Evolutionary conservation across 2,113 vertebrate species (phyloP), one percentile per base, ranked within the genome.

Genomic region (Hucho hucho): DNA sequence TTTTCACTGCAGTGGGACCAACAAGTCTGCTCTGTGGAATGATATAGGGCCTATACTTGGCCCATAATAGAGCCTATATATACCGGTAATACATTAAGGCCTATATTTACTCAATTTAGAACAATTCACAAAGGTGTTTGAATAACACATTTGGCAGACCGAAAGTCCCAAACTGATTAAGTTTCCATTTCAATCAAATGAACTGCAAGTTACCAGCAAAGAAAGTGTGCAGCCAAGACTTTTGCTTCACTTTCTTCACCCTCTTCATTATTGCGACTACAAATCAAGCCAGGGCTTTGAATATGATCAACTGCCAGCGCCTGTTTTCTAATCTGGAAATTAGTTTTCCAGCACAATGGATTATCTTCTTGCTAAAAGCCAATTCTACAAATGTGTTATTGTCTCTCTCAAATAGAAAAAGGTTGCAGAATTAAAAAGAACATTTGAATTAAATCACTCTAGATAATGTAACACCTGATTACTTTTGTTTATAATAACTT

Each of bases 341-440:
- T 26, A 70, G 53, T 75, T 75, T 68, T 72, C 56, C 66, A 49
- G 24, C 20, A 70, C 37, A 76, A 76, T 69, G 69, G 69, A 76
- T 64, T 70, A 76, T 72, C 69, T 69, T 6, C 28, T 65, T 76
- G 67, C 58, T 47, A 26, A 28, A 70, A 70, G 43, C 43, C 26
- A 59, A 61, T 47, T 3, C 59, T 70, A 14, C 58, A 76, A 70
- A 69, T 20, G 16, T 64, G 70, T 76, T 25, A 26, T 25, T 4
- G 4, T 46, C 63, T 28, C 18, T 58, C 16, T 64, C 37, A 43
- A 43, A 43, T 2, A 43, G 37, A 43, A 43, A 43, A 43, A 43
- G 37, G 37, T 37, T 37, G 37, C 37, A 9, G 7, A 43, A 43
- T 43, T 43, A 12, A 43, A 43, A 43, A 43, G 7, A 43, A 43